phyloP scores from a whole-genome alignment of 2,113 vertebrate species.

The Chrysochloris asiatica region DNA sequence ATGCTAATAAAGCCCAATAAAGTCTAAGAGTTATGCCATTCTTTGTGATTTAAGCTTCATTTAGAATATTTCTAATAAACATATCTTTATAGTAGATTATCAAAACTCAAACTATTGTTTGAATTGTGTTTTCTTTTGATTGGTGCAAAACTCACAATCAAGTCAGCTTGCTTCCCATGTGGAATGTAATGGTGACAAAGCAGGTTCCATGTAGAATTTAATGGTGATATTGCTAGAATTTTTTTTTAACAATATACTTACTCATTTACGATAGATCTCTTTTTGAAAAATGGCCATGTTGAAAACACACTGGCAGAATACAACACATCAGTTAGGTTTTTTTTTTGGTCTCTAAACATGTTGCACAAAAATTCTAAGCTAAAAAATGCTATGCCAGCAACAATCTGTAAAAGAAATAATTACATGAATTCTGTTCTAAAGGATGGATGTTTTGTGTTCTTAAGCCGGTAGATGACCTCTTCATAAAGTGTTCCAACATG shows the following conservation, averaged over 20 bases:
- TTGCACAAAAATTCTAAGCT: slow-evolving; percentile 47
- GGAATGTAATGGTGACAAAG: background rate
- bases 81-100: background rate
- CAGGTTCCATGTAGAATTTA: too few relatives aligned
- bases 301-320: slow-evolving; percentile 44
- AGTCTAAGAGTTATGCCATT: background rate
- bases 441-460: slow-evolving; percentile 1
- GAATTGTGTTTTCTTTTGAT: background rate
- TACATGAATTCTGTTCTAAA: slow-evolving; percentile 23
- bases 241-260: background rate
- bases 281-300: slow-evolving; percentile 36
- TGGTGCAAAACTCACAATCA: slow-evolving; percentile 14
- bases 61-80: slow-evolving; percentile 18
- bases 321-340: slow-evolving; percentile 56
- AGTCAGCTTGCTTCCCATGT: fast-evolving
- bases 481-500: slow-evolving; percentile 36
- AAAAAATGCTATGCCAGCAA: slow-evolving; percentile 30
- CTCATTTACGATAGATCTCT: slow-evolving; percentile 15
- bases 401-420: slow-evolving; percentile 43
- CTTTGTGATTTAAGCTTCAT: background rate
- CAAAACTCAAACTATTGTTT: background rate
- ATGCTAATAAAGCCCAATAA: background rate
- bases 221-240: background rate
- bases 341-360: slow-evolving; percentile 5
- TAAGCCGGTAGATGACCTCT: slow-evolving; percentile 45